Conservation (phyloP, 2,888 invertebrate genomes). For the Drosophila yooni region DNA sequence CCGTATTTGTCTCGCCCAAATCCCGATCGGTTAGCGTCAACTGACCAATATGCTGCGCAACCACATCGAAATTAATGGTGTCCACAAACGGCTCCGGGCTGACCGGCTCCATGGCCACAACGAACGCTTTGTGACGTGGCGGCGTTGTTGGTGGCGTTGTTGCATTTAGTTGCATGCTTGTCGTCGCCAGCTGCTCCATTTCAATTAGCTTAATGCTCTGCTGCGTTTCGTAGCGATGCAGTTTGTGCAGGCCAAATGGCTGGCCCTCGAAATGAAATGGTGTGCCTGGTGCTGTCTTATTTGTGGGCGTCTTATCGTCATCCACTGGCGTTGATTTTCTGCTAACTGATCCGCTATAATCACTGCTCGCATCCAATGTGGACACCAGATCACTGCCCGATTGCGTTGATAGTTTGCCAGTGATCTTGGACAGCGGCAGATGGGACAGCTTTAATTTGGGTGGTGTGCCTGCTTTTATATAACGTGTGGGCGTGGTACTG, state of each 20-base stretch:
- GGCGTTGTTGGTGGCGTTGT: constrained; percentile 21
- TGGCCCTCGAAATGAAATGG: constrained; percentile 78
- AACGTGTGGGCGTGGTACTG: constrained; percentile 69
- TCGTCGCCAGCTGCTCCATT: constrained; percentile 70
- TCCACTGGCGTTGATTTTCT: constrained; percentile 59
- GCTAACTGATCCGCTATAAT: constrained; percentile 60
- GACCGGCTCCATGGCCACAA: constrained; percentile 70
- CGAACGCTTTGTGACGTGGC: constrained; percentile 67
- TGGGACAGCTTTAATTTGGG: constrained; percentile 79
- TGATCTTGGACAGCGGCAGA: constrained; percentile 83
- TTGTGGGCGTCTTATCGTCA: constrained; percentile 82
- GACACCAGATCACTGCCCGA: constrained; percentile 83
- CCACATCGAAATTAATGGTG: constrained; percentile 71
- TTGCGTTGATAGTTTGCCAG: constrained; percentile 83
- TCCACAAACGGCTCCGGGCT: constrained; percentile 71
- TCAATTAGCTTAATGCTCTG: constrained; percentile 73
- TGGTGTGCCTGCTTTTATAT: constrained; percentile 51
- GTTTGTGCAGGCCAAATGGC: constrained; percentile 59
- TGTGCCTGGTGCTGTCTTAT: constrained; percentile 60
- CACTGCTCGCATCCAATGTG: constrained; percentile 78
- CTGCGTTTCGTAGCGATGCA: constrained; percentile 59
- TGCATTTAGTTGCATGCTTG: constrained; percentile 54
- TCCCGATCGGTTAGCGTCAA: constrained; percentile 63
- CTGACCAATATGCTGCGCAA: constrained; percentile 69
- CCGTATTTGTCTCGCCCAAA: constrained; percentile 23